Base-by-base conservation (phyloP, 2,113 vertebrate genomes). In the Forbesichthys papilliferus region DNA sequence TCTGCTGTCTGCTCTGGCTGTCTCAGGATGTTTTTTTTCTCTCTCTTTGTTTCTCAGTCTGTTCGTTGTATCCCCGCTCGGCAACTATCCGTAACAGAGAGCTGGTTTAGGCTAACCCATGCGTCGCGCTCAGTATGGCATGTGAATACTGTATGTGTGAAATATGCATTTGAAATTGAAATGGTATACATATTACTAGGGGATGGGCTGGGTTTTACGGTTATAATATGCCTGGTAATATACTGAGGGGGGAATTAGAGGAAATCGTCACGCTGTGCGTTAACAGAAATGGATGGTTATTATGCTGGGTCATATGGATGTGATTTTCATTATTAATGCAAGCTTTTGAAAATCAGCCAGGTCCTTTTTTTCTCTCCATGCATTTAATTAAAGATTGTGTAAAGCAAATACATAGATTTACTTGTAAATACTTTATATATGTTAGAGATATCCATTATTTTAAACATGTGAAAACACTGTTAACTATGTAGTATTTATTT, bases 101-200 rank as follows among this genome's bases (percentile, higher is more conserved):
- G 72, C 65, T 61, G 47, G 51, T 58, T 42, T 42, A 10, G 52
- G 46, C 61, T 69, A 42, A 71, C 77, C 69, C 66, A 62, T 49
- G 49, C 48, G 62, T 57, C 42, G 5, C 34, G 73, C 57, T 86
- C 48, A 77, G 71, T 75, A 34, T 46, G 13, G 56, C 48, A 66
- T 61, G 61, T 63, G 49, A 55, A 11, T 13, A 27, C 2, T 27
- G 27, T 27, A 42, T 75, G 55, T 16, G 33, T 49, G 71, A 63
- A 58, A 66, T 34, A 10, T 49, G 36, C 52, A 51, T 74, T 61
- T 79, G 49, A 78, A 77, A 67, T 62, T 78, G 27, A 73, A 52
- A 80, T 68, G 53, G 73, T 75, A 74, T 51, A 48, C 61, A 68
- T 11, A 62, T 65, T 53, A 61, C 68, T 68, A 1, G 46, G 42